Base-by-base conservation (phyloP, 2,888 invertebrate species). In the Polydesmus complanatus region DNA sequence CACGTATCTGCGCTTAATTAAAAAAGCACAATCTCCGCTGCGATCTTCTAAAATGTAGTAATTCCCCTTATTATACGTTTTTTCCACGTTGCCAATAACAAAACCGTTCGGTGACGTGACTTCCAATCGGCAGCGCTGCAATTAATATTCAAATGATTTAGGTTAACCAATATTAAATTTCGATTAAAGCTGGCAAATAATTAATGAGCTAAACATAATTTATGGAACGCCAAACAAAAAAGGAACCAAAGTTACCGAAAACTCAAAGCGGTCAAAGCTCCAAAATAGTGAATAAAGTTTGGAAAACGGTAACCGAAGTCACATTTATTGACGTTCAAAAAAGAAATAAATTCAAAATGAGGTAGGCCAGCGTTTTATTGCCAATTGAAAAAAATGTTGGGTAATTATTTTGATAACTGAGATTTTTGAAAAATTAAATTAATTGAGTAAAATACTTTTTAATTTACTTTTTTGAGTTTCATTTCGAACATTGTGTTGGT, bases 31-130 rank as follows among this genome's bases (percentile, higher is more conserved):
- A 5, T 54, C 60, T 5, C 60, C 60, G 18, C 54, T 27, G 1
- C 54, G 54, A 23, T 60, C 60, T 47, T 60, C 60, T 26, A 60
- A 26, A 55, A 60, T 48, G 55, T 60, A 60, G 22, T 60, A 60
- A 3, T 23, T 60, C 25, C 55, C 60, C 37, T 55, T 60, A 49
- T 60, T 37, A 19, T 47, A 55, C 11, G 60, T 60, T 27, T 60
- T 60, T 53, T 60, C 60, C n/a, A 60, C 60, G 26, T 60, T 60
- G 22, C 60, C 60, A 2, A 60, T 60, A 11, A 60, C 55, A 23
- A 53, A 55, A n/a, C 60, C 60, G 11, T 54, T 48, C 5, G 60
- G 55, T 47, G 60, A 48, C 14, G 54, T n/a, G 47, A 60, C 60
- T 22, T 60, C 60, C 25, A 60, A 55, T 23, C 60, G 54, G 25